These are phyloP conservation scores for Drosophila nasuta DNA, from an alignment of 1,140 invertebrate species.

Conservation along the genomic window DNA sequence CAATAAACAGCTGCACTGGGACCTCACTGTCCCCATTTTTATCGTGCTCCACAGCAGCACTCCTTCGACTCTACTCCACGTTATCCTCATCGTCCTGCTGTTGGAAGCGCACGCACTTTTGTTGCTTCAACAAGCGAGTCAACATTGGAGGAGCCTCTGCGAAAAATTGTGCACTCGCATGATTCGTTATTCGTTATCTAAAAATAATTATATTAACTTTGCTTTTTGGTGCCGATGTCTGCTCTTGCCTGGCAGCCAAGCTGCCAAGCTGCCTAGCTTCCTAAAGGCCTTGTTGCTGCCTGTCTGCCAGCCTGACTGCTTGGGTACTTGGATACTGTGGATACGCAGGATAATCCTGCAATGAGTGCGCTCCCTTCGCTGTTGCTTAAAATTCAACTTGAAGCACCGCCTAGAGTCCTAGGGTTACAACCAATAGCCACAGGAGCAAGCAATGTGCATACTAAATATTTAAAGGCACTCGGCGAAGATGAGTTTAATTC, in stretches of 20 bases:
- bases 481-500: slow-evolving; percentile 20
- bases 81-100: background rate
- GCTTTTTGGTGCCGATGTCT: slow-evolving; percentile 70
- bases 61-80: background rate
- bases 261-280: background rate
- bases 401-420: background rate
- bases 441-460: slow-evolving; percentile 37
- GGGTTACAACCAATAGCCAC: slow-evolving; percentile 6
- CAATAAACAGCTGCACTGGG: slow-evolving; percentile 24
- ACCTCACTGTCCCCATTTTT: background rate
- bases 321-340: background rate
- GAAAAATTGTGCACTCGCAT: slow-evolving; percentile 77
- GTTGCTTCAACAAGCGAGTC: slow-evolving; percentile 44
- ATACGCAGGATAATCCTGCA: background rate
- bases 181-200: slow-evolving; percentile 81
- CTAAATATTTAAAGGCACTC: slow-evolving; percentile 39
- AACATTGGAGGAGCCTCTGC: slow-evolving; percentile 27
- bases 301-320: slow-evolving; percentile 1
- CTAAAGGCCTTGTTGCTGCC: too few species aligned
- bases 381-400: slow-evolving; percentile 28
- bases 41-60: background rate
- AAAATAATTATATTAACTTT: slow-evolving; percentile 82
- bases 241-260: slow-evolving; percentile 17
- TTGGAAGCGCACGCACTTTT: slow-evolving; percentile 35
- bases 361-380: slow-evolving; percentile 1